Evolutionary conservation across 1,140 invertebrate genomes (phyloP), one percentile per base, ranked within the genome.

Genomic region (Samia ricini): DNA sequence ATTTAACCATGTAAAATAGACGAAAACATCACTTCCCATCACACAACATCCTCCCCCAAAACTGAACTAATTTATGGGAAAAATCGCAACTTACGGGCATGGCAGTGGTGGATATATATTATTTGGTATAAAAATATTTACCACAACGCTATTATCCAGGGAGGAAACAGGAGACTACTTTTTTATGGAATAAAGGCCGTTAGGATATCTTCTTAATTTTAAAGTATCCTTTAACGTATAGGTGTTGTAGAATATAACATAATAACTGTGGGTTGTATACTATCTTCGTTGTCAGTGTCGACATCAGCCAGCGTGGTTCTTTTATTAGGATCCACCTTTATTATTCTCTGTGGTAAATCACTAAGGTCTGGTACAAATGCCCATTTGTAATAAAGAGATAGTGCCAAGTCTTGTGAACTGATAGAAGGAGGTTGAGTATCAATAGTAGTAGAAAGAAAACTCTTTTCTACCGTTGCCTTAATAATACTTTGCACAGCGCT

Each of bases 371-470:
- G 85, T 12, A 77, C 69, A 51, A 61, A 70, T 7, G 69, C 76
- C 83, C 83, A 89, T 74, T 88, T 89, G 52, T 77, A 66, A 48
- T 82, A 88, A n/a, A 89, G 29, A 8, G 48, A 56, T 2, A 72
- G 18, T 2, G 85, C 85, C 1, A 71, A 1, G 4, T 24, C 51
- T 55, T 21, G 7, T 2, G 51, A 15, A 23, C 15, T 68, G 2
- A 69, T 15, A 22, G 74, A 62, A 18, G 57, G 50, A 5, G 2
- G 8, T 49, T 6, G 55, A 20, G 21, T 18, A 10, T 60, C 15
- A 19, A 77, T 74, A 23, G 71, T 7, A 0, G 63, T 24, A 4
- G 61, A 69, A 15, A 74, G 18, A 55, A 86, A 88, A 15, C 57
- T 29, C 56, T 79, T 68, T 57, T 88, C 85, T 0, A 89, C 71